Percentiles rank a stretch among this genome's conserved stretches.
phyloP scores from a whole-genome alignment of 2,113 vertebrate species.

The Helogale parvula region DNA sequence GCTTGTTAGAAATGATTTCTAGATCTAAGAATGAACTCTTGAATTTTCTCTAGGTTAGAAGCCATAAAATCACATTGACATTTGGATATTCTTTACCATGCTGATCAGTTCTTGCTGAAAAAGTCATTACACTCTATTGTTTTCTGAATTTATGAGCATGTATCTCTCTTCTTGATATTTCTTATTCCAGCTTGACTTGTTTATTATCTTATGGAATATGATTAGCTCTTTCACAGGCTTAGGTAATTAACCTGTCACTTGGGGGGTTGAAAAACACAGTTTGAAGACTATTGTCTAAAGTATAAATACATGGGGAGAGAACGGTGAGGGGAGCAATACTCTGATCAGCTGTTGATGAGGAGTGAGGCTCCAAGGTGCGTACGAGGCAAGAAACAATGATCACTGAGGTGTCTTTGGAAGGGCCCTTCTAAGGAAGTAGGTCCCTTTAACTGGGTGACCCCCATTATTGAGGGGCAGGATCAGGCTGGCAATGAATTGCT shows the following conservation, averaged over 20 bases:
- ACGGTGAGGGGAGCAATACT: neutral
- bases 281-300: neutral
- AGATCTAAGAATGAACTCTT: neutral
- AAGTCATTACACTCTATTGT: neutral
- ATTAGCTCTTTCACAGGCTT: neutral
- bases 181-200: neutral
- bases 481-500: neutral
- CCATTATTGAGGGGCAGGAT: neutral
- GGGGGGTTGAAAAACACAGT: neutral
- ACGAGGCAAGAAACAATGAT: neutral
- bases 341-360: neutral
- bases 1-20: neutral
- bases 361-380: neutral
- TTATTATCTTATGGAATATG: neutral
- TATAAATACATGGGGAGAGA: neutral
- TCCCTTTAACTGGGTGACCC: neutral
- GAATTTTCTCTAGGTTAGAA: neutral
- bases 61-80: neutral
- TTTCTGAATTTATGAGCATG: neutral
- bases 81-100: neutral
- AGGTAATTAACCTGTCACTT: neutral
- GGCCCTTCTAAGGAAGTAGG: fast-evolving
- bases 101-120: neutral
- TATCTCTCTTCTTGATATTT: neutral
- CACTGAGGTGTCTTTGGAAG: too few relatives aligned